Percentiles rank a stretch among this genome's conserved stretches.
Conservation (phyloP, 35 echinoderm and acorn worm genomes). For the Ophiothrix spiculata region DNA sequence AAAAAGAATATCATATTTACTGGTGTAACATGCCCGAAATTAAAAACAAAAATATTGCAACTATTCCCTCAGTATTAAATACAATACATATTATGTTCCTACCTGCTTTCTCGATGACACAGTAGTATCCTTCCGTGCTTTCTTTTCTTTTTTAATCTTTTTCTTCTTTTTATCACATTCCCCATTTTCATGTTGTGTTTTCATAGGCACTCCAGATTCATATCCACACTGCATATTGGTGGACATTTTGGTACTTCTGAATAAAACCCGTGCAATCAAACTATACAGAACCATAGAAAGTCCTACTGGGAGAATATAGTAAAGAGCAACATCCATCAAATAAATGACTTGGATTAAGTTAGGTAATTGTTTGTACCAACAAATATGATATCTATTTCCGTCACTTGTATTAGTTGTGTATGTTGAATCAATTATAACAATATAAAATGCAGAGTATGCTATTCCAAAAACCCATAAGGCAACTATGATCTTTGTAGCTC, state of each 20-base stretch:
- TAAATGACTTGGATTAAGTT: slow-evolving; percentile 31
- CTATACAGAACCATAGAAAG: slow-evolving; percentile 55
- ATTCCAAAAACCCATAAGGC: slow-evolving; percentile 59
- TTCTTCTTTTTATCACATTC: background rate
- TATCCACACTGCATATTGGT: slow-evolving; percentile 46
- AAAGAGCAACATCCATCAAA: slow-evolving; percentile 56
- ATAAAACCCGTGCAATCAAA: slow-evolving; percentile 60
- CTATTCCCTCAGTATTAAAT: no score
- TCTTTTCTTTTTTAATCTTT: slow-evolving; percentile 17
- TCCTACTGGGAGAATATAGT: slow-evolving; percentile 59
- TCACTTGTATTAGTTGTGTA: background rate
- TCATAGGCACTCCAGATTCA: slow-evolving; percentile 10
- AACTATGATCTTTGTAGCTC: slow-evolving; percentile 70
- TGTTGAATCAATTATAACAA: slow-evolving; percentile 50
- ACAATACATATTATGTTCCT: no score
- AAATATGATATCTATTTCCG: background rate
- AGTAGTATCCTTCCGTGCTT: slow-evolving; percentile 18
- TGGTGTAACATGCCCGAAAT: no score
- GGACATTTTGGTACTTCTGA: slow-evolving; percentile 55
- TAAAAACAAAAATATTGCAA: no score
- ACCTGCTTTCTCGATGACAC: slow-evolving; percentile 58
- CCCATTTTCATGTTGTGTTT: slow-evolving; percentile 4
- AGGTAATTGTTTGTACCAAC: slow-evolving; percentile 22
- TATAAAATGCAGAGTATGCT: slow-evolving; percentile 49
- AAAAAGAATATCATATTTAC: no score